phyloP scores from a whole-genome alignment of 2,113 vertebrate species.

The Corythaeola cristata region DNA sequence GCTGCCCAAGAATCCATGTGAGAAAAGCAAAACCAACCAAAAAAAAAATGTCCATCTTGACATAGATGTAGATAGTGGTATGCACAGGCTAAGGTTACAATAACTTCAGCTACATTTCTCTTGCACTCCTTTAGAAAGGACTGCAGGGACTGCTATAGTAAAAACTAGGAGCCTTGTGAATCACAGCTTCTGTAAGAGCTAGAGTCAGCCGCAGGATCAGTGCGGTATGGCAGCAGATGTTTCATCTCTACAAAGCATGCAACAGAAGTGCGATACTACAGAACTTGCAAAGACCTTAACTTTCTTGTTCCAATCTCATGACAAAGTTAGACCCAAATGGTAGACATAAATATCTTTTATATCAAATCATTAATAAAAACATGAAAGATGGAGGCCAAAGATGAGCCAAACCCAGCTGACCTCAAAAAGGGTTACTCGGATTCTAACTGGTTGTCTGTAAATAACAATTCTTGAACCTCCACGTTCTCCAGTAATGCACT shows the following conservation, averaged over 20 bases:
- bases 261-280: neutral
- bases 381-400: neutral
- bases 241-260: neutral
- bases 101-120: neutral
- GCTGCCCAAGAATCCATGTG: neutral
- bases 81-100: neutral
- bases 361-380: neutral
- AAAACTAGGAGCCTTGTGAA: neutral
- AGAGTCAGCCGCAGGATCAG: neutral
- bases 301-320: neutral
- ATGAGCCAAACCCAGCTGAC: neutral
- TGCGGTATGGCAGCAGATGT: neutral
- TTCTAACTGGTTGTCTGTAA: neutral
- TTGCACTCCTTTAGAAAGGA: neutral
- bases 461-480: neutral
- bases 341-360: neutral
- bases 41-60: neutral
- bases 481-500: conserved; percentile 16
- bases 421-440: neutral
- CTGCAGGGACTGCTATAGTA: neutral
- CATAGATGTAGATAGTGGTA: neutral
- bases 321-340: neutral
- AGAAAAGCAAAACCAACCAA: neutral
- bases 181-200: neutral
- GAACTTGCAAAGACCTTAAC: neutral